A percentile compares a stretch with the other conserved stretches of the same genome.
Conservation (phyloP, 2,797 vertebrate species). For the Pangasius djambal region DNA sequence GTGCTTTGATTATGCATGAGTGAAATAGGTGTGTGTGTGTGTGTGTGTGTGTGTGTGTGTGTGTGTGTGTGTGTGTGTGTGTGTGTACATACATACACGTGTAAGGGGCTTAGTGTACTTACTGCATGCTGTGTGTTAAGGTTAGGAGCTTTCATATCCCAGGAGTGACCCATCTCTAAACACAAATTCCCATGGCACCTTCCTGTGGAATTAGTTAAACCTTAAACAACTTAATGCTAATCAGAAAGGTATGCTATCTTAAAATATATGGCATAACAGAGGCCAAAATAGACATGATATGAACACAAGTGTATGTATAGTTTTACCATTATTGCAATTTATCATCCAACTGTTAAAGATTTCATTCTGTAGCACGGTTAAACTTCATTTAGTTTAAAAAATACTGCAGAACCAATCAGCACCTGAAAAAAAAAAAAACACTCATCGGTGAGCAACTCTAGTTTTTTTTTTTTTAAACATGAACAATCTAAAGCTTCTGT, state of each 20-base stretch:
- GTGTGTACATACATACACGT: constrained; percentile 20
- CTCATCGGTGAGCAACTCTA: background rate
- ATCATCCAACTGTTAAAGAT: background rate
- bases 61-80: background rate
- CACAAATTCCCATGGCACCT: constrained; percentile 59
- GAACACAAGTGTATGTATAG: background rate
- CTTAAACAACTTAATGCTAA: constrained; percentile 53
- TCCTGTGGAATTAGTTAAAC: constrained; percentile 60
- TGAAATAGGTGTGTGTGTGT: constrained; percentile 68
- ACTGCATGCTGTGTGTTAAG: constrained; percentile 46
- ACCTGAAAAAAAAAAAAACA: background rate
- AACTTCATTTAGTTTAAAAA: background rate
- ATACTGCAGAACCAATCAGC: background rate
- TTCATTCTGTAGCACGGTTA: background rate
- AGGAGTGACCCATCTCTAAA: constrained; percentile 57
- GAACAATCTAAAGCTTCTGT: background rate
- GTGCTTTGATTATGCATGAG: constrained; percentile 78
- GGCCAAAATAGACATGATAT: background rate
- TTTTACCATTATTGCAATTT: background rate
- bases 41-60: constrained; percentile 21
- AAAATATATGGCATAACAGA: background rate
- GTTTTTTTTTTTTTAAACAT: background rate
- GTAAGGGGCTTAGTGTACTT: constrained; percentile 41
- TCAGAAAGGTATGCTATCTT: constrained; percentile 17
- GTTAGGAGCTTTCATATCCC: constrained; percentile 51